Conservation (phyloP, 2,113 vertebrate species). For the Dipodomys spectabilis region DNA sequence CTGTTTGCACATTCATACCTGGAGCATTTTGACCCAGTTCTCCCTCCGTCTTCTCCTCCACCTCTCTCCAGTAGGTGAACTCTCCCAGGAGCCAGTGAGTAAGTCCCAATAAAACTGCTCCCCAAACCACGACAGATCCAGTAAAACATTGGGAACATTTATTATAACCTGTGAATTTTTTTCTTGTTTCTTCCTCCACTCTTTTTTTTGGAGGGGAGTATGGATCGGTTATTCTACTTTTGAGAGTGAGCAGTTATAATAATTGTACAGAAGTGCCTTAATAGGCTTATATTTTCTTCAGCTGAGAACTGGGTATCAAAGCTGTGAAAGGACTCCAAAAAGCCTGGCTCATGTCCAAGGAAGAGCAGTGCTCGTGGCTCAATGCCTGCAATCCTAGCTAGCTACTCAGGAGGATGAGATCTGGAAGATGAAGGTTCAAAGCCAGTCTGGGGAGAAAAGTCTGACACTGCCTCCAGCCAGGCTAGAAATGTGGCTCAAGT, state of each 20-base stretch:
- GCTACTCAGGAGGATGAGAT: too few relatives aligned
- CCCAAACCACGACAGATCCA: neutral
- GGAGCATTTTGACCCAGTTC: too few relatives aligned
- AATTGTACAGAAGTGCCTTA: neutral
- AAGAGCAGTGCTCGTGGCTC: neutral
- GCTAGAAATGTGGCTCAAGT: too few relatives aligned
- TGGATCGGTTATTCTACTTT: neutral
- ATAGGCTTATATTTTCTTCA: neutral
- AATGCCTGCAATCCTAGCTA: too few relatives aligned
- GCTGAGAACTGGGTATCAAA: neutral
- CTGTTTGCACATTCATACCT: too few relatives aligned
- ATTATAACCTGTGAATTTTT: neutral
- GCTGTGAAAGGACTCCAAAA: neutral
- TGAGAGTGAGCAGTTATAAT: neutral
- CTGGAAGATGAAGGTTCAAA: too few relatives aligned
- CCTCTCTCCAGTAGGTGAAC: neutral
- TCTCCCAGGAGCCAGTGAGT: neutral
- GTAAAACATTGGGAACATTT: neutral
- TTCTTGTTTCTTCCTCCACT: neutral
- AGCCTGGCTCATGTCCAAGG: neutral
- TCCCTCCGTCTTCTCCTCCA: neutral
- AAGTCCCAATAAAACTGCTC: neutral
- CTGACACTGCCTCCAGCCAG: too few relatives aligned
- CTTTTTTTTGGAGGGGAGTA: neutral
- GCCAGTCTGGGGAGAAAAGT: too few relatives aligned